Conservation (phyloP, 2,888 invertebrate genomes). For the Syrista parreyssii region DNA sequence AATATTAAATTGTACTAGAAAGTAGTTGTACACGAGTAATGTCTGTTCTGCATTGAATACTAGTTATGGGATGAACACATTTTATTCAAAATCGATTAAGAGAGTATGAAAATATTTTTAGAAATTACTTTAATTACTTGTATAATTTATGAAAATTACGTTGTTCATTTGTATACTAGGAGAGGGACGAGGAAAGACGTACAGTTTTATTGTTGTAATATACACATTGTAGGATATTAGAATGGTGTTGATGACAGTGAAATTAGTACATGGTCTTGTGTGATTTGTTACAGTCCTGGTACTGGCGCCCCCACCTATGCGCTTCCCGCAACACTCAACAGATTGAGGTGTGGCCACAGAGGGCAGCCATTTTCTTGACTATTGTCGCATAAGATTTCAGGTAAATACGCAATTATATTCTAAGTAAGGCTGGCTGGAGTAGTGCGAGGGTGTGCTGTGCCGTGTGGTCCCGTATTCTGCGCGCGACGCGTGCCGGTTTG, state of each 20-base stretch:
- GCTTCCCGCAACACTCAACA: slow-evolving; percentile 51
- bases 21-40: background rate
- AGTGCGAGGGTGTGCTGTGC: slow-evolving; percentile 51
- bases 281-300: slow-evolving; percentile 1
- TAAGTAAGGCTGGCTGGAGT: slow-evolving; percentile 43
- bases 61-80: background rate
- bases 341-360: slow-evolving; percentile 61
- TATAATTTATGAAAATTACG: background rate
- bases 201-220: background rate
- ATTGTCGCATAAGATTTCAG: slow-evolving; percentile 61
- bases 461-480: slow-evolving; percentile 42
- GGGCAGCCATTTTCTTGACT: slow-evolving; percentile 62
- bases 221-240: background rate
- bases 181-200: background rate
- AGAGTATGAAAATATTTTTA: background rate
- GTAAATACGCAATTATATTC: slow-evolving; percentile 59
- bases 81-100: background rate
- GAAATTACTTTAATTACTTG: background rate
- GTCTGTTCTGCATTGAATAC: background rate
- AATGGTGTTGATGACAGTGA: background rate
- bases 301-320: slow-evolving; percentile 10
- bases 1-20: background rate
- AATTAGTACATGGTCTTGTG: background rate
- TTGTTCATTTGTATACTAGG: background rate
- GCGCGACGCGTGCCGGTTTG: slow-evolving; percentile 35